These are phyloP conservation scores for Palythoa grandiflora DNA, from an alignment of 92 coral and sea anemone genomes.

Conservation along the genomic window DNA sequence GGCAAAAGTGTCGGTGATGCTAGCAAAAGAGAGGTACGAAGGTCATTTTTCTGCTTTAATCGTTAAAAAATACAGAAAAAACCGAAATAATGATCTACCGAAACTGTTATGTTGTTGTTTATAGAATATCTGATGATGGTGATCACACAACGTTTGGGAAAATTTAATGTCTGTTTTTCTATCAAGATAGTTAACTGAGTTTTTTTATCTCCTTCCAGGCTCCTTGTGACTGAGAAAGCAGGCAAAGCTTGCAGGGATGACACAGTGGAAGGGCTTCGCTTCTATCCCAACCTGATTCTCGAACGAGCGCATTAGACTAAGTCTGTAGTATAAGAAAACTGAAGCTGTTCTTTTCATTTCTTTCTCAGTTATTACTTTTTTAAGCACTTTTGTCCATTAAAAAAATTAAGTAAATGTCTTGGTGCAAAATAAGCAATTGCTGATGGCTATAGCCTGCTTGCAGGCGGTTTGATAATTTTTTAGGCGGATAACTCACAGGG, in stretches of 20 bases:
- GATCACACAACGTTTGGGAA: background rate
- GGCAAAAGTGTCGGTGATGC: slow-evolving; percentile 87
- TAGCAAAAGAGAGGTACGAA: slow-evolving; percentile 93
- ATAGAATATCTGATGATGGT: too few species aligned
- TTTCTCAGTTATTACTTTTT: background rate
- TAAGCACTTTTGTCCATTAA: too few species aligned
- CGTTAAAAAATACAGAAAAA: background rate
- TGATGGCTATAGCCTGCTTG: too few species aligned
- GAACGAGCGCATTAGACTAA: slow-evolving; percentile 67
- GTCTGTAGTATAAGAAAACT: too few species aligned
- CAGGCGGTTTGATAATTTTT: too few species aligned
- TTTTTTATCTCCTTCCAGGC: slow-evolving; percentile 51
- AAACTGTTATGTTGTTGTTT: background rate
- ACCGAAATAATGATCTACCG: too few species aligned
- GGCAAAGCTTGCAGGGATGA: slow-evolving; percentile 99
- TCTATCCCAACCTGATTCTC: slow-evolving; percentile 90
- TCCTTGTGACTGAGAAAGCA: slow-evolving; percentile 95
- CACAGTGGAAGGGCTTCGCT: slow-evolving; percentile 93
- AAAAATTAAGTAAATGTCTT: too few species aligned
- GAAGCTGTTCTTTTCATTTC: background rate
- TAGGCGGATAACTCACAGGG: too few species aligned
- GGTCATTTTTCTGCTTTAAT: background rate
- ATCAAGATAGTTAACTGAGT: background rate
- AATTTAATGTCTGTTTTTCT: background rate
- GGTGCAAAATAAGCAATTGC: too few species aligned